Conservation (phyloP, 2,113 vertebrate genomes). For the Macrotis lagotis region DNA sequence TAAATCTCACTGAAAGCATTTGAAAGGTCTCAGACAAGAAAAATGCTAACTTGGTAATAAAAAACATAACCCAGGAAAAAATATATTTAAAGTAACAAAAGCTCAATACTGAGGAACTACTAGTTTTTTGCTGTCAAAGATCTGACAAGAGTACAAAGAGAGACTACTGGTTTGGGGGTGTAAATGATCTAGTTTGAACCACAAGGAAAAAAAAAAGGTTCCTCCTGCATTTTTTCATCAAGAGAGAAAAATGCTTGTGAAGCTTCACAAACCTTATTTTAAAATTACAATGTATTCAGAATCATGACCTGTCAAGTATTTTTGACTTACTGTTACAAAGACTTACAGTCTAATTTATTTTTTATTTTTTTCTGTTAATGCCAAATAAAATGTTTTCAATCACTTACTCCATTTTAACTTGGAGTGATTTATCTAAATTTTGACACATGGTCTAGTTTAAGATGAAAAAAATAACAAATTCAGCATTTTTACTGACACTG, state of each 20-base stretch:
- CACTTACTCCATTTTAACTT: not conserved
- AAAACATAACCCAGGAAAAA: accelerated
- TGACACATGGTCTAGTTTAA: not conserved
- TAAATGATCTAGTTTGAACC: accelerated
- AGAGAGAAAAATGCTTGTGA: not conserved
- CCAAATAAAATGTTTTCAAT: not conserved
- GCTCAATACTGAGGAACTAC: accelerated
- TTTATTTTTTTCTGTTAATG: not conserved
- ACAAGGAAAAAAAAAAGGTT: accelerated
- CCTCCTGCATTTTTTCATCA: not conserved
- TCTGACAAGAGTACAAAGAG: not conserved
- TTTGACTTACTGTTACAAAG: not conserved
- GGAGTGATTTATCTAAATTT: not conserved
- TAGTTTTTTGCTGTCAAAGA: not conserved
- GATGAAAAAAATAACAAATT: not conserved
- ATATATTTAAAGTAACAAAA: too few species aligned
- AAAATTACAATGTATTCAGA: accelerated
- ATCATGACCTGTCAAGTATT: accelerated
- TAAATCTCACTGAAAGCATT: not conserved
- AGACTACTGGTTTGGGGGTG: accelerated
- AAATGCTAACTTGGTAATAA: accelerated
- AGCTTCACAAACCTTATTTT: accelerated
- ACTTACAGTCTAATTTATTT: too few species aligned
- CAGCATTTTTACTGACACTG: not conserved
- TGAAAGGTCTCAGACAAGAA: not conserved